These are phyloP conservation scores for Pseudanteris insignis DNA, from an alignment of 2,888 invertebrate species.

Conservation along the genomic window DNA sequence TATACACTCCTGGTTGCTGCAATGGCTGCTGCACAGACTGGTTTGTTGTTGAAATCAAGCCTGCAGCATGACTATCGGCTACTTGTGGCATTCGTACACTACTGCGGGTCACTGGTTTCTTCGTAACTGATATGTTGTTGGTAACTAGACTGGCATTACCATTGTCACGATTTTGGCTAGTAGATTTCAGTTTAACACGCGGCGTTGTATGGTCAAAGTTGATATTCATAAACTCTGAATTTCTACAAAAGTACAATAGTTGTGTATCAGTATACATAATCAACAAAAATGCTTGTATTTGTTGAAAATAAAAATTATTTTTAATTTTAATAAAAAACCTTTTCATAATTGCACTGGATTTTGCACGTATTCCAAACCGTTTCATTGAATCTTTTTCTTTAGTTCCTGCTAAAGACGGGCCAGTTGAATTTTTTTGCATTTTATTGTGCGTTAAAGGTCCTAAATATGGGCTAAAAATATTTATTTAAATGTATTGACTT, in stretches of 20 bases:
- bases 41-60: constrained; percentile 54
- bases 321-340: too few relatives aligned
- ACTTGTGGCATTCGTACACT: constrained; percentile 54
- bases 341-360: constrained; percentile 58
- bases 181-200: constrained; percentile 57
- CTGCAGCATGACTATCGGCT: constrained; percentile 44
- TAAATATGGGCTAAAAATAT: constrained; percentile 58
- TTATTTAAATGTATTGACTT: background rate
- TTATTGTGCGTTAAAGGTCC: constrained; percentile 59
- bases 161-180: constrained; percentile 53
- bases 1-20: constrained; percentile 56
- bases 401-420: constrained; percentile 51
- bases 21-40: constrained; percentile 50
- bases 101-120: constrained; percentile 60
- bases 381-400: constrained; percentile 60
- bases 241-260: too few relatives aligned
- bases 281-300: too few relatives aligned
- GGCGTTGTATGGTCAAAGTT: constrained; percentile 56
- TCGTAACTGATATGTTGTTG: constrained; percentile 48
- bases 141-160: constrained; percentile 46
- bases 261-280: too few relatives aligned
- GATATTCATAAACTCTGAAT: constrained; percentile 56
- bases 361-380: constrained; percentile 57
- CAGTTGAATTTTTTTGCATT: constrained; percentile 51
- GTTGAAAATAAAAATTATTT: too few relatives aligned